Conservation (phyloP, 1,140 invertebrate genomes). For the Callitettix versicolor region DNA sequence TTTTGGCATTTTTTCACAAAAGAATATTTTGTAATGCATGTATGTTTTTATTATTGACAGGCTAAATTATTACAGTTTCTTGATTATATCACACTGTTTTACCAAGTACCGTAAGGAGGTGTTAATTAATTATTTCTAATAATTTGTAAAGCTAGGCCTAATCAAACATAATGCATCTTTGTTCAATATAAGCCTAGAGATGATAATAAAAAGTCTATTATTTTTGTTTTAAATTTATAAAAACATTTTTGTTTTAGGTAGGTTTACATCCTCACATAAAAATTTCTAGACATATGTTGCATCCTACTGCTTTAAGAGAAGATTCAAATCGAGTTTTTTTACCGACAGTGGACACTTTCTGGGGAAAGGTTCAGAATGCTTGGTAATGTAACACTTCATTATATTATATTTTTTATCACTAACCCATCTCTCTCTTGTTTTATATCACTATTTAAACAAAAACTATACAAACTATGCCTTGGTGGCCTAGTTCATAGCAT, state of each 20-base stretch:
- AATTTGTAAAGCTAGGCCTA: too few relatives aligned
- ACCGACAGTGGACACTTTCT: slow-evolving; percentile 34
- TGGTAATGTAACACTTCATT: slow-evolving; percentile 17
- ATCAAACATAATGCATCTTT: background rate
- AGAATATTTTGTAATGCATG: too few relatives aligned
- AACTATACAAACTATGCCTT: too few relatives aligned
- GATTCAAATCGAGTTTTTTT: slow-evolving; percentile 35
- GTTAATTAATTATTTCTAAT: too few relatives aligned
- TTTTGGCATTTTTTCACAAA: too few relatives aligned
- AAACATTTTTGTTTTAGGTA: slow-evolving; percentile 19
- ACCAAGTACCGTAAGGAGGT: too few relatives aligned
- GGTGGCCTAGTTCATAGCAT: too few relatives aligned
- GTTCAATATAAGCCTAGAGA: background rate
- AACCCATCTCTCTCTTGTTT: background rate
- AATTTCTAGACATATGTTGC: slow-evolving; percentile 17
- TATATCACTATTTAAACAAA: background rate
- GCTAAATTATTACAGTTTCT: too few relatives aligned
- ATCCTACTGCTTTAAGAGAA: slow-evolving; percentile 27
- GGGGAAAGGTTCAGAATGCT: slow-evolving; percentile 32
- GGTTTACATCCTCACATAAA: slow-evolving; percentile 17
- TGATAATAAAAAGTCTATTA: too few relatives aligned
- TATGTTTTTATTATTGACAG: too few relatives aligned
- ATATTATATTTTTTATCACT: slow-evolving; percentile 4
- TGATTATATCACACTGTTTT: too few relatives aligned
- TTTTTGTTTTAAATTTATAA: too few relatives aligned